Percentiles rank a stretch among this genome's conserved stretches.
Evolutionary conservation across 2,797 vertebrate species (phyloP).

Genomic region (Columba guinea): DNA sequence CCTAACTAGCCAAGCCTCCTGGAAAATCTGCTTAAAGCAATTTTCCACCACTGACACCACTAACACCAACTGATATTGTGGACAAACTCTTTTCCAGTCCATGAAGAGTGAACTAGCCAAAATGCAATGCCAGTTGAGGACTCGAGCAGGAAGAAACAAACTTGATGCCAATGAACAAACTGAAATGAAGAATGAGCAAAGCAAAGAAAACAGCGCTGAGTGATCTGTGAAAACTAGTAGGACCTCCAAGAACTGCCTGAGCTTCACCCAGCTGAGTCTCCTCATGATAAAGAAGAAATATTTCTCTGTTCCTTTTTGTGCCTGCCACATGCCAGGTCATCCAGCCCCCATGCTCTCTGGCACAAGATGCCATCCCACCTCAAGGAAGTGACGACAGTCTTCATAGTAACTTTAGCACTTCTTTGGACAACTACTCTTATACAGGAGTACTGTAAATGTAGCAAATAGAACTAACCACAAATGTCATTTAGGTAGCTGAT

Average conservation of each 20-base stretch:
- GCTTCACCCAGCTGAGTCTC: background rate
- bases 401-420: background rate
- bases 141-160: slow-evolving; percentile 8
- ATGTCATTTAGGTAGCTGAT: background rate
- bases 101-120: background rate
- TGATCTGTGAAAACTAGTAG: background rate
- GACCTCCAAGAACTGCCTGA: background rate
- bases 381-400: background rate
- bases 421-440: background rate
- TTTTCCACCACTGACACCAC: background rate
- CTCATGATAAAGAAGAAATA: background rate
- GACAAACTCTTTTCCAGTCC: background rate
- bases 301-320: background rate
- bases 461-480: background rate
- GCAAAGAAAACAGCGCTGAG: background rate
- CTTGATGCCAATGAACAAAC: background rate
- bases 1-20: background rate
- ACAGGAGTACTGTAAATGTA: background rate
- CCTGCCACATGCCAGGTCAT: background rate
- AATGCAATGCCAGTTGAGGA: background rate
- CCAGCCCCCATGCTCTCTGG: background rate
- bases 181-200: background rate
- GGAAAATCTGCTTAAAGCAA: slow-evolving; percentile 10
- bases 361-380: background rate
- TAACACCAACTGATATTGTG: background rate